These are phyloP conservation scores for Seriola dumerili DNA, from an alignment of 2,113 vertebrate species.

Conservation along the genomic window DNA sequence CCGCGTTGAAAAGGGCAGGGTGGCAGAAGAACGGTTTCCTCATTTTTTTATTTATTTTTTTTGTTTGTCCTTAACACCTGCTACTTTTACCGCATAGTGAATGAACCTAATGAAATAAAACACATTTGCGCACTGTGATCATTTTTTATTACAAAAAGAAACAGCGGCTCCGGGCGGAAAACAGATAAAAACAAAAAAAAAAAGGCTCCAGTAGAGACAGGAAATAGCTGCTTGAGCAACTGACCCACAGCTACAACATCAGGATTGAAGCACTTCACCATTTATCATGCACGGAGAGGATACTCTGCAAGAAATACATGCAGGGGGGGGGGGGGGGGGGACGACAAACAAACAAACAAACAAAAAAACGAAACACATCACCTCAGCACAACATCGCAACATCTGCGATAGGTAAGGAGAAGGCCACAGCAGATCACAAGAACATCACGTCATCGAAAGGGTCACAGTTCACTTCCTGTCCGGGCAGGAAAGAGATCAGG, in stretches of 20 bases:
- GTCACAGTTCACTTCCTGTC: slow-evolving; percentile 59
- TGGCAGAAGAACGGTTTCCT: slow-evolving; percentile 30
- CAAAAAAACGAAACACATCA: slow-evolving; percentile 38
- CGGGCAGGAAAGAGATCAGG: slow-evolving; percentile 40
- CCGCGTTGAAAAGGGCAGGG: slow-evolving; percentile 57
- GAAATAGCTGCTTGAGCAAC: slow-evolving; percentile 68
- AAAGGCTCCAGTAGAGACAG: slow-evolving; percentile 63
- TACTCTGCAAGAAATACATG: slow-evolving; percentile 66
- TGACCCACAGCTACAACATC: slow-evolving; percentile 74
- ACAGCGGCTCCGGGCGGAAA: slow-evolving; percentile 51
- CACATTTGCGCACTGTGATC: slow-evolving; percentile 55
- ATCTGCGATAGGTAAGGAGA: slow-evolving; percentile 68
- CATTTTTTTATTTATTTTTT: slow-evolving; percentile 22
- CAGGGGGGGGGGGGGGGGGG: not conserved
- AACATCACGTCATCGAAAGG: slow-evolving; percentile 63
- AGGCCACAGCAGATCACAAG: slow-evolving; percentile 80
- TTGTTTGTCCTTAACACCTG: slow-evolving; percentile 51
- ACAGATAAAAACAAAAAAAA: slow-evolving; percentile 48
- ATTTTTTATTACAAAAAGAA: slow-evolving; percentile 74
- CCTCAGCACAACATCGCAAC: slow-evolving; percentile 64
- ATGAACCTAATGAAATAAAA: slow-evolving; percentile 58
- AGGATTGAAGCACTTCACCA: slow-evolving; percentile 71
- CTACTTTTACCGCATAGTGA: not conserved
- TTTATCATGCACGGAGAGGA: slow-evolving; percentile 75
- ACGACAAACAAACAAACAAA: not conserved